Evolutionary conservation across 37 sponge, comb jelly and placozoan species (phyloP).

Genomic region (Aplysina aerophoba): DNA sequence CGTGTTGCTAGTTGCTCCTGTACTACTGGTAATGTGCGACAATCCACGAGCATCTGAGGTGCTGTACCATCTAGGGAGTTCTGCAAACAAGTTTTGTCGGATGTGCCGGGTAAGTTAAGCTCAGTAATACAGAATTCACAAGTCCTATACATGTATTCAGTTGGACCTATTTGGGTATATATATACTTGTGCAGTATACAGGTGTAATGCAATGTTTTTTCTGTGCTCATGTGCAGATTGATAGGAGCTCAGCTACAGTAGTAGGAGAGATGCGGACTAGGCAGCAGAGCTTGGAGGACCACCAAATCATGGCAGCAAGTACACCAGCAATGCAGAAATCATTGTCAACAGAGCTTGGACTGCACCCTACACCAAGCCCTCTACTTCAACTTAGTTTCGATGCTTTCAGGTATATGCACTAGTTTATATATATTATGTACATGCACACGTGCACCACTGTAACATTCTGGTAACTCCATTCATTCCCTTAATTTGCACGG

Average conservation of each 20-base stretch:
- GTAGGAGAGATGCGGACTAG: slow-evolving; percentile 3
- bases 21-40: slow-evolving; percentile 30
- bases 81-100: slow-evolving; percentile 44
- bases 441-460: not conserved
- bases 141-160: not conserved
- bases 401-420: not conserved
- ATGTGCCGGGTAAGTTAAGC: slow-evolving; percentile 42
- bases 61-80: slow-evolving; percentile 33
- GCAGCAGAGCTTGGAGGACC: not conserved
- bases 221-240: not conserved
- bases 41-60: slow-evolving; percentile 50
- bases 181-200: no score
- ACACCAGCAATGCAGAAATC: not conserved
- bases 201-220: no score
- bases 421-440: not conserved
- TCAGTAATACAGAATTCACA: not conserved
- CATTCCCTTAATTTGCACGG: not conserved
- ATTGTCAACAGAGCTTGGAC: not conserved
- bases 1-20: slow-evolving; percentile 48
- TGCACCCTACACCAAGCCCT: not conserved
- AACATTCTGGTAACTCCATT: not conserved
- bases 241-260: not conserved
- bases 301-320: not conserved
- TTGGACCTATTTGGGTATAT: no score
- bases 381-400: not conserved